Conservation (phyloP, 2,113 vertebrate genomes). For the Verasper variegatus region DNA sequence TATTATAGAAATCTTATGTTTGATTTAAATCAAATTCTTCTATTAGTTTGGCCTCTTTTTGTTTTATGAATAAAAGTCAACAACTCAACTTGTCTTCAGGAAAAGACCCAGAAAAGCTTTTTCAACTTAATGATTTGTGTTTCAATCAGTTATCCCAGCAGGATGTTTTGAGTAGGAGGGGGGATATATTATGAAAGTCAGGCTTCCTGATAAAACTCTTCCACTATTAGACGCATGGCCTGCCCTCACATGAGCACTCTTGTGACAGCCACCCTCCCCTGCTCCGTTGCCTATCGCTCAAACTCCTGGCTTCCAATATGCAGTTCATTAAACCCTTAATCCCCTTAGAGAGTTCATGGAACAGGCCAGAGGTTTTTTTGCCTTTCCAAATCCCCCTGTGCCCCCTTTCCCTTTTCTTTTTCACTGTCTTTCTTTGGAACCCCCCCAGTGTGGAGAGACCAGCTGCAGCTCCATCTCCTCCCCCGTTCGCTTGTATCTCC, state of each 20-base stretch:
- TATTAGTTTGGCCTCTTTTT: too few species aligned
- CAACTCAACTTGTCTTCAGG: neutral
- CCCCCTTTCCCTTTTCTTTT: neutral
- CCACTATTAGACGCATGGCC: conserved; percentile 23
- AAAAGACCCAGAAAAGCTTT: neutral
- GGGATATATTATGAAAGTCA: conserved; percentile 14
- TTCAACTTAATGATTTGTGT: neutral
- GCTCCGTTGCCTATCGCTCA: conserved; percentile 47
- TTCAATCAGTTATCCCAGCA: neutral
- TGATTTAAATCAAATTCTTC: too few species aligned
- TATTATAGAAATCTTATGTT: too few species aligned
- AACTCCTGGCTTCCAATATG: conserved; percentile 58
- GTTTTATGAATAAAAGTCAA: too few species aligned
- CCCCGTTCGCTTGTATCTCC: conserved; percentile 18
- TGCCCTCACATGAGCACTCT: conserved; percentile 60
- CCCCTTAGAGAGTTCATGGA: conserved; percentile 64
- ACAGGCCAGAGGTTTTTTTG: conserved; percentile 52
- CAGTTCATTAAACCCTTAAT: conserved; percentile 74
- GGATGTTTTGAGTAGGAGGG: conserved; percentile 16
- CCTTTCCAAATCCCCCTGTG: conserved; percentile 18
- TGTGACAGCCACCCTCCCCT: conserved; percentile 62
- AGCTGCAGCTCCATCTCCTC: conserved; percentile 33
- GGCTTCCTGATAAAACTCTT: conserved; percentile 35
- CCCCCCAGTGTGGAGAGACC: conserved; percentile 21
- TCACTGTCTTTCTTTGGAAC: conserved; percentile 7